Percentiles rank a stretch among this genome's conserved stretches.
Conservation (phyloP, 2,888 invertebrate genomes). For the Masnerella sp. region DNA sequence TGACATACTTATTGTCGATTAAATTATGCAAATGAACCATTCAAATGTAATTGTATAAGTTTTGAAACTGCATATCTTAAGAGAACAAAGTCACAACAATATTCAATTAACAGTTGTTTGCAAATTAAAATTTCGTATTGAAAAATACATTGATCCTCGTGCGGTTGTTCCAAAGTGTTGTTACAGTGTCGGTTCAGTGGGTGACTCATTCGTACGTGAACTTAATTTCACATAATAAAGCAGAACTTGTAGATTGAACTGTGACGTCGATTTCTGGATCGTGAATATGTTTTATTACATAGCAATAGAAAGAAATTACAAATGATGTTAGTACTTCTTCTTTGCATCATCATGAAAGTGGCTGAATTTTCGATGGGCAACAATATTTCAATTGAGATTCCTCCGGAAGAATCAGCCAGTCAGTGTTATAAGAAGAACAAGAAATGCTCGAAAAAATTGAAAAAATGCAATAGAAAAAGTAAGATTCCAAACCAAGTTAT, state of each 20-base stretch:
- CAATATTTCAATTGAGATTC: constrained; percentile 65
- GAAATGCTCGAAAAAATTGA: constrained; percentile 65
- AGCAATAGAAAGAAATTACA: constrained; percentile 47
- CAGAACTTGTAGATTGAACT: not conserved
- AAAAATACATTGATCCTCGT: not conserved
- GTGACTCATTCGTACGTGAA: constrained; percentile 6
- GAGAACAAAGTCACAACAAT: too few species aligned
- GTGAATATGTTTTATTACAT: constrained; percentile 68
- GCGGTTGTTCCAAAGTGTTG: too few species aligned
- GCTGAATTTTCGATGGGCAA: constrained; percentile 79
- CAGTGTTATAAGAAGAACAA: constrained; percentile 68
- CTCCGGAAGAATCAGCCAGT: constrained; percentile 66
- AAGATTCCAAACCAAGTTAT: constrained; percentile 66
- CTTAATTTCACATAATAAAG: constrained; percentile 4
- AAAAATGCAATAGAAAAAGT: constrained; percentile 69
- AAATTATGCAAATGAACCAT: too few species aligned
- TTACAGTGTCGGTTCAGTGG: not conserved
- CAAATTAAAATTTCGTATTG: too few species aligned
- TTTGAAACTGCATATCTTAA: too few species aligned
- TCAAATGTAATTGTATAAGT: too few species aligned
- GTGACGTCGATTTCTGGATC: not conserved
- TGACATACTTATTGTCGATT: too few species aligned
- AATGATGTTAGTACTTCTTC: constrained; percentile 80
- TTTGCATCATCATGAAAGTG: constrained; percentile 82
- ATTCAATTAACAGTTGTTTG: not conserved